Conservation (phyloP, 2,113 vertebrate species). For the Salminus brasiliensis region DNA sequence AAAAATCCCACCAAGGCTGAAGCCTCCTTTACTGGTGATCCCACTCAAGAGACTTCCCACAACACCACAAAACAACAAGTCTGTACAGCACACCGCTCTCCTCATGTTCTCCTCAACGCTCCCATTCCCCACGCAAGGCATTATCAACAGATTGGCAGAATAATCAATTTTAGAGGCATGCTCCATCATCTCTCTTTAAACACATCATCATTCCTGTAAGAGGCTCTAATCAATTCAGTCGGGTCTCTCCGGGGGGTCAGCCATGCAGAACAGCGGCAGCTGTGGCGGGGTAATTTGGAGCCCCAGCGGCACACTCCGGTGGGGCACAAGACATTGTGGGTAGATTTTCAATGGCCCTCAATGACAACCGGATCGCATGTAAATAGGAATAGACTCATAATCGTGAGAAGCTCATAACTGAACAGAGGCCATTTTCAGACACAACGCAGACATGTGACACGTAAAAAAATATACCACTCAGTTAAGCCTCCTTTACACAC, state of each 20-base stretch:
- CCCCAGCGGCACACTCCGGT: conserved; percentile 62
- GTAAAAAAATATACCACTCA: background rate
- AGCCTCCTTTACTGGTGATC: background rate
- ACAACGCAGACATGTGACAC: background rate
- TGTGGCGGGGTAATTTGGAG: conserved; percentile 70
- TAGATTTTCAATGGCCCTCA: conserved; percentile 65
- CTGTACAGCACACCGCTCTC: background rate
- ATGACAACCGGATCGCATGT: conserved; percentile 44
- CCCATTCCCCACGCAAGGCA: conserved; percentile 52
- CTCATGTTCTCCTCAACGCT: conserved; percentile 13
- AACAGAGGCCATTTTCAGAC: conserved; percentile 25
- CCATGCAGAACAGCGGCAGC: conserved; percentile 67
- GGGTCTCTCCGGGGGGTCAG: conserved; percentile 45
- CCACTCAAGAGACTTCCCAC: background rate
- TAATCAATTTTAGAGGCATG: conserved; percentile 63
- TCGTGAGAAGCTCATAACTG: conserved; percentile 12
- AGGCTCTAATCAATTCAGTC: conserved; percentile 70
- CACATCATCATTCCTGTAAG: conserved; percentile 72
- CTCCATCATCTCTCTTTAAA: conserved; percentile 68
- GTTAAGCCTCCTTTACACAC: background rate
- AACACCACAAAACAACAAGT: background rate
- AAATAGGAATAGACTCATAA: conserved; percentile 36
- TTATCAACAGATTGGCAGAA: conserved; percentile 55
- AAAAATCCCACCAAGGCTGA: background rate
- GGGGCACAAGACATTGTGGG: conserved; percentile 71